Base-by-base conservation (phyloP, 1,140 invertebrate species). In the Drosophila paulistorum region DNA sequence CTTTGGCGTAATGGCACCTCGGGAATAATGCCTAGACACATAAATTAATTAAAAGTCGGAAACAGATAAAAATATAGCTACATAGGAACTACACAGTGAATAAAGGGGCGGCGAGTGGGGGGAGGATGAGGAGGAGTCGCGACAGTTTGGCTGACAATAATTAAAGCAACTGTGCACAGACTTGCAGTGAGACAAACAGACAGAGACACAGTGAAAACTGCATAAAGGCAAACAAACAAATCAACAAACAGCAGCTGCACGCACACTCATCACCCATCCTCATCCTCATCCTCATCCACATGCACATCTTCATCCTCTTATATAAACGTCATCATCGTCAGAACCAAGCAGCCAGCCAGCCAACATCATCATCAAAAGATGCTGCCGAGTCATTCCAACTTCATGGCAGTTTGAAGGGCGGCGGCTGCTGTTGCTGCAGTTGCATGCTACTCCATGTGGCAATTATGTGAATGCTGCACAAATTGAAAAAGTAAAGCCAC, bases 41-140 rank as follows among this genome's bases (percentile, higher is more conserved):
- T 86, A 86, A 86, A 86, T 86, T 87, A 87, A 86, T 86, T 86
- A 86, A 86, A 76, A 86, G 82, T 86, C 82, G 83, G 83, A 86
- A 87, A 72, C 75, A 82, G 75, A 86, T 87, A 87, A 68, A 85
- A 76, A 81, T 78, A 81, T 67, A 68, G 64, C 68, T 61, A 63
- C 71, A 73, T 71, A 64, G 60, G 39, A 57, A n/a, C 67, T 3
- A 54, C 20, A 55, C 13, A 17, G 14, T 13, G 30, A 2, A 26
- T 7, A 30, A 6, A 30, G 6, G 1, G 6, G 30, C 0, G 6
- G 30, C 35, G 17, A 1, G 17, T 33, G 17, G 35, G 42, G 13
- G 7, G 71, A 20, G 42, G 9, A 55, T 26, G 48, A 39, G 17
- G 20, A 23, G 26, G 6, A 54, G 45, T 54, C 60, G 76, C 77